These are phyloP conservation scores for Globodera rostochiensis DNA, from an alignment of 1,140 invertebrate species.

Conservation along the genomic window DNA sequence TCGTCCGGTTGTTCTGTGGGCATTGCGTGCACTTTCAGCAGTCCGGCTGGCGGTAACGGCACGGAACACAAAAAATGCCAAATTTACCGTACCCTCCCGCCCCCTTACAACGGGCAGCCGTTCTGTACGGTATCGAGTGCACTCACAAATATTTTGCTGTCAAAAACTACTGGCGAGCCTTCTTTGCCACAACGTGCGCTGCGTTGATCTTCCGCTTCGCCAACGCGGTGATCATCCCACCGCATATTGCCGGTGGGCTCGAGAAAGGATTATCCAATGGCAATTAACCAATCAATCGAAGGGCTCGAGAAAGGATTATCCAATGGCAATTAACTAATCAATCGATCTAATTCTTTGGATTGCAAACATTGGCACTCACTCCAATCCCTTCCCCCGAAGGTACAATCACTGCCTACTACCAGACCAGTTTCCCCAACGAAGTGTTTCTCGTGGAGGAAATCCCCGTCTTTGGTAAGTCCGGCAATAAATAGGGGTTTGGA, in stretches of 20 bases:
- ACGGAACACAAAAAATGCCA: not conserved
- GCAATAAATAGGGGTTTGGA: too few species aligned
- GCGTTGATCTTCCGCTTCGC: constrained; percentile 87
- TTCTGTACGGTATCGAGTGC: constrained; percentile 97
- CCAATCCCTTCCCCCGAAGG: constrained; percentile 37
- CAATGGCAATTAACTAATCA: not conserved
- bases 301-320: not conserved
- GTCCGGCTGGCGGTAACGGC: constrained; percentile 54
- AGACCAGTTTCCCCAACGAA: constrained; percentile 65
- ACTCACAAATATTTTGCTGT: constrained; percentile 98
- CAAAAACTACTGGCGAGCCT: constrained; percentile 96
- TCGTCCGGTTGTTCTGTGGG: constrained; percentile 60
- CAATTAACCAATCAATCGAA: not conserved
- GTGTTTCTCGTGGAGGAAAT: constrained; percentile 94
- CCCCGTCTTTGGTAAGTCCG: constrained; percentile 80
- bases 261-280: not conserved
- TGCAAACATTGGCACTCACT: too few species aligned
- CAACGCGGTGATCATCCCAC: constrained; percentile 62
- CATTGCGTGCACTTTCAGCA: constrained; percentile 58
- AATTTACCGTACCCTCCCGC: not conserved
- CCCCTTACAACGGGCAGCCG: constrained; percentile 65
- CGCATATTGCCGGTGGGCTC: constrained; percentile 50
- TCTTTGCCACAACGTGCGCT: constrained; percentile 94
- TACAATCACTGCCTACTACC: constrained; percentile 65
- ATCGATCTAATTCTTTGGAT: not conserved